Conservation (phyloP, 1,140 invertebrate genomes). For the Drosophila tristis region DNA sequence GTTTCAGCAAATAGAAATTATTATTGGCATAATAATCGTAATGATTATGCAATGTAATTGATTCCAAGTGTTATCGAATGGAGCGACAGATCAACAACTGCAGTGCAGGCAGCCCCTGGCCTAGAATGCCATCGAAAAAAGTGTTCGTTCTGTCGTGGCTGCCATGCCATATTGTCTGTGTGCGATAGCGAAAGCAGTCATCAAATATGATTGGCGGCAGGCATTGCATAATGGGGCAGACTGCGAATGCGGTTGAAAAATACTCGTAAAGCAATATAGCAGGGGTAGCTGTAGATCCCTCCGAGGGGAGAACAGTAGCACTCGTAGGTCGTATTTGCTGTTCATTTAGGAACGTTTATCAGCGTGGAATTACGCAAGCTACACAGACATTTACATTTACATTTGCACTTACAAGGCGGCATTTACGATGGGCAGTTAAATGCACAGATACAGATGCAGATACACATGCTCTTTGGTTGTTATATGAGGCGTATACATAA, state of each 20-base stretch:
- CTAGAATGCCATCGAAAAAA: constrained; percentile 17
- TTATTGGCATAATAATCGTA: too few relatives aligned
- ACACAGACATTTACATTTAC: neutral
- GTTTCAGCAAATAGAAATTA: too few relatives aligned
- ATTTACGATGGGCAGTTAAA: too few relatives aligned
- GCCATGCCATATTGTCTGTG: constrained; percentile 43
- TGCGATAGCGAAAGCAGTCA: constrained; percentile 61
- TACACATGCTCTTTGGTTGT: constrained; percentile 35
- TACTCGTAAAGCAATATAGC: constrained; percentile 9
- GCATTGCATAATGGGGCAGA: constrained; percentile 64
- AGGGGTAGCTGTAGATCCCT: too few relatives aligned
- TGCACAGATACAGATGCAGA: neutral
- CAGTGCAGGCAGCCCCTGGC: neutral
- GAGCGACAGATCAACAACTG: constrained; percentile 10
- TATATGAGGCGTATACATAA: constrained; percentile 64
- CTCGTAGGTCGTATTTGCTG: constrained; percentile 35
- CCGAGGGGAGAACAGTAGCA: too few relatives aligned
- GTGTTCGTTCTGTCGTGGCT: too few relatives aligned
- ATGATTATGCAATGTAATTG: constrained; percentile 19
- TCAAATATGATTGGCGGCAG: constrained; percentile 56
- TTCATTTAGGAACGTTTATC: constrained; percentile 70
- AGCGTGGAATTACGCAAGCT: constrained; percentile 65
- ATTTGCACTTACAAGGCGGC: constrained; percentile 17
- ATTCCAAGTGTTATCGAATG: constrained; percentile 12
- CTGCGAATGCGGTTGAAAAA: neutral